Base-by-base conservation (phyloP, 2,888 invertebrate species). In the Tyria jacobaeae region DNA sequence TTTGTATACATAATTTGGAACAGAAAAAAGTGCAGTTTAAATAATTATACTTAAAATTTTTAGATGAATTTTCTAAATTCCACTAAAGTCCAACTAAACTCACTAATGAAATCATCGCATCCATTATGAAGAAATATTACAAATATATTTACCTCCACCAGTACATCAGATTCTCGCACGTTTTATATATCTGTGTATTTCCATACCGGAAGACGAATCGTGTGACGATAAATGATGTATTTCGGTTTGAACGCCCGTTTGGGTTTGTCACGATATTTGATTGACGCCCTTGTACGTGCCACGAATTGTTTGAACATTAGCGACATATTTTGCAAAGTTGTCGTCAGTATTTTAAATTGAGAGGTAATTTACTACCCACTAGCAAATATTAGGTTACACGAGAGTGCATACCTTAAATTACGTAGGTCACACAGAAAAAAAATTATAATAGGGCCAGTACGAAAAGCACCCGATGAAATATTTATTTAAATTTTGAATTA, bases 211-310 rank as follows among this genome's bases (percentile, higher is more conserved):
- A 81, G 76, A 80, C 75, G 78, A 76, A 75, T 78, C 67, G 70
- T 66, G 68, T 76, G 80, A 78, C 78, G 77, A 80, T 81, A 81
- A 83, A 82, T 81, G 79, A 84, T 80, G 75, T 82, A 80, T 84
- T 79, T 77, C 80, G 70, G 77, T 79, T 76, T 77, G 80, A 81
- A 68, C 76, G 74, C 72, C 41, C 79, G 74, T 75, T 78, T 76
- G 76, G 79, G 75, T 83, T 85, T 84, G 86, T 85, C 82, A 70
- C 75, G 72, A 67, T 70, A 66, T 81, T 78, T 84, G 84, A 86
- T 80, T 83, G 85, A 85, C 83, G 70, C 77, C 70, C 64, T 68
- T 60, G 74, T 60, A 66, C 61, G 63, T 62, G 63, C 58, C 60
- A 57, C 14, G 66, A 63, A 64, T 70, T 74, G 70, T 76, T 71